A percentile compares a stretch with the other conserved stretches of the same genome.
These are phyloP conservation scores for Typhlomys cinereus DNA, from an alignment of 2,113 vertebrate species.

Conservation along the genomic window DNA sequence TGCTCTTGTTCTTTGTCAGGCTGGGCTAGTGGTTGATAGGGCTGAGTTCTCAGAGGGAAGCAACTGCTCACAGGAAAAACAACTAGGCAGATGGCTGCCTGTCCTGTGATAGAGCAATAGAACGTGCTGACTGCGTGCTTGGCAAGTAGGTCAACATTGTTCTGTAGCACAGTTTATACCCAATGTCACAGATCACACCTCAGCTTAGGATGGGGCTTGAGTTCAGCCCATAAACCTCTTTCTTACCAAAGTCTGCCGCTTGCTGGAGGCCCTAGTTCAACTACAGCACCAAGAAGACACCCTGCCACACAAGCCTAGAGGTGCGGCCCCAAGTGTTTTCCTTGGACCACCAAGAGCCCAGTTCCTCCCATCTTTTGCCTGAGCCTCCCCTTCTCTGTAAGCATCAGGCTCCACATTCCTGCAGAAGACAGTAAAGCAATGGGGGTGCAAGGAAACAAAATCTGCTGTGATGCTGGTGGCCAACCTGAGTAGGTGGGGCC, in stretches of 20 bases:
- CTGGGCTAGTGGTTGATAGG: fast-evolving
- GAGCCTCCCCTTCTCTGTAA: not conserved
- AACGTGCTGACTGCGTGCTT: not conserved
- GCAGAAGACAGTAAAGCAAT: not conserved
- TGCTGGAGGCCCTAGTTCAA: fast-evolving
- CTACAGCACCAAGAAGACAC: not conserved
- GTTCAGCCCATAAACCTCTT: not conserved
- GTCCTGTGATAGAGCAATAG: fast-evolving
- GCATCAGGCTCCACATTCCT: too few species aligned
- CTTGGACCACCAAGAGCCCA: not conserved
- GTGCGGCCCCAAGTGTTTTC: too few species aligned
- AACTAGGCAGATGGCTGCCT: not conserved
- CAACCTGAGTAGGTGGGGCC: not conserved
- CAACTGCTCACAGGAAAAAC: not conserved
- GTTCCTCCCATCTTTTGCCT: not conserved
- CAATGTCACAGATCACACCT: not conserved
- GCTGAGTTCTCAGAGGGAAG: not conserved
- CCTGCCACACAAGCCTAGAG: not conserved
- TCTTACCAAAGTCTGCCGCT: not conserved
- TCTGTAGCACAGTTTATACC: not conserved
- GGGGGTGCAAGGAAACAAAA: not conserved
- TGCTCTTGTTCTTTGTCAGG: not conserved
- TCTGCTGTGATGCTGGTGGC: not conserved
- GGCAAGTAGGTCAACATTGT: not conserved
- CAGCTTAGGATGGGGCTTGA: not conserved